Percentiles rank a stretch among this genome's conserved stretches.
phyloP scores from a whole-genome alignment of 2,888 invertebrate species.

The Trachelus stipa region DNA sequence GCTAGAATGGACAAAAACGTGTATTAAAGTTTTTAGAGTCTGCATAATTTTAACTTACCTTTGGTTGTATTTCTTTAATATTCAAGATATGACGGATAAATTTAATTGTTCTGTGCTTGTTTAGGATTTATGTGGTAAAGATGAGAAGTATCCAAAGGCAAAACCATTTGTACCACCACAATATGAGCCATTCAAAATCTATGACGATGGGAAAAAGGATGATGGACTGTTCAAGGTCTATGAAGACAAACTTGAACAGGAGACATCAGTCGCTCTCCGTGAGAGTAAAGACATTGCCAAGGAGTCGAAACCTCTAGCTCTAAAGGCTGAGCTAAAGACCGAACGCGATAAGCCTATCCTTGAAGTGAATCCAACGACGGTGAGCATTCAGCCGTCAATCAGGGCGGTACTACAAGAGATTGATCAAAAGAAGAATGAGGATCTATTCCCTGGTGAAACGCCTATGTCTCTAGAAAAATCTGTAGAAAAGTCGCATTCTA shows the following conservation, averaged over 20 bases:
- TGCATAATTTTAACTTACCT: neutral
- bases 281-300: constrained; percentile 43
- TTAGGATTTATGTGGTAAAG: constrained; percentile 54
- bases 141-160: constrained; percentile 57
- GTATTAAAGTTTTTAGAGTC: neutral
- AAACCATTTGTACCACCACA: constrained; percentile 66
- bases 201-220: constrained; percentile 72
- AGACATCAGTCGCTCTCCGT: constrained; percentile 53
- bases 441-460: constrained; percentile 61
- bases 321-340: constrained; percentile 33
- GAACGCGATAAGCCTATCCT: constrained; percentile 43
- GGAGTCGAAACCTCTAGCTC: constrained; percentile 41
- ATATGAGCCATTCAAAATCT: constrained; percentile 82
- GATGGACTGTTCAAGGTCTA: constrained; percentile 54
- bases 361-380: constrained; percentile 68
- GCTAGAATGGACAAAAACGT: neutral
- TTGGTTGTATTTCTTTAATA: neutral
- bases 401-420: constrained; percentile 46
- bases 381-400: constrained; percentile 44
- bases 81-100: neutral
- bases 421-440: constrained; percentile 41
- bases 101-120: neutral
- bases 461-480: constrained; percentile 77
- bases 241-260: constrained; percentile 60
- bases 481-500: constrained; percentile 57